These are phyloP conservation scores for Carcharodon carcharias DNA, from an alignment of 2,797 vertebrate species.

Conservation along the genomic window DNA sequence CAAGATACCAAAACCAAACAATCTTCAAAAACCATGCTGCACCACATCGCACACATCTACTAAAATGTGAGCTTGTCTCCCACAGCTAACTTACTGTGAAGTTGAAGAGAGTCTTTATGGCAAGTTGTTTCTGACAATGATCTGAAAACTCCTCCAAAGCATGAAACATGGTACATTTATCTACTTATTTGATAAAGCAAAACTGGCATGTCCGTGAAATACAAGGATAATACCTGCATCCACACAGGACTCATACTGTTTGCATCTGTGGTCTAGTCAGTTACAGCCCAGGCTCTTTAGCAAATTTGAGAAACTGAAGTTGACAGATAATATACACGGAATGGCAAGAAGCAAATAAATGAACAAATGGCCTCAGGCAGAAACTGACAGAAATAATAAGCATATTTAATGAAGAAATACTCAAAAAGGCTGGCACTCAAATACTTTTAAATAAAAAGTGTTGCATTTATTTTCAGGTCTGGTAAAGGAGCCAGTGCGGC, in stretches of 20 bases:
- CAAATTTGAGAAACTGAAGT: neutral
- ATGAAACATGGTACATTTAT: neutral
- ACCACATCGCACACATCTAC: neutral
- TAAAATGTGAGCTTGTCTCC: neutral
- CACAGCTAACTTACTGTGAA: no score
- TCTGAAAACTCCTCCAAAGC: neutral
- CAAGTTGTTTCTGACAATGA: slow-evolving; percentile 2
- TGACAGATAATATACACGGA: slow-evolving; percentile 23
- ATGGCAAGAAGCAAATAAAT: neutral
- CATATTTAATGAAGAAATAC: slow-evolving; percentile 18
- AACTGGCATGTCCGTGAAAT: neutral
- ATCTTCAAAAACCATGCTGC: neutral
- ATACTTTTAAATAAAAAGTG: neutral
- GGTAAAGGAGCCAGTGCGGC: neutral
- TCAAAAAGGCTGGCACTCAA: neutral
- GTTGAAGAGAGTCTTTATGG: neutral
- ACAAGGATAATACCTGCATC: neutral
- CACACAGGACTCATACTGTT: neutral
- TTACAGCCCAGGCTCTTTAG: neutral
- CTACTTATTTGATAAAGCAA: neutral
- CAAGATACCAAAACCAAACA: neutral
- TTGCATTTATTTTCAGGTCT: neutral
- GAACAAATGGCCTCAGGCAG: neutral
- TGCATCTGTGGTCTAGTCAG: neutral
- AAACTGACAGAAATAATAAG: slow-evolving; percentile 1